These are phyloP conservation scores for Drosophila sechellia DNA, from an alignment of 1,140 invertebrate genomes.

Conservation along the genomic window DNA sequence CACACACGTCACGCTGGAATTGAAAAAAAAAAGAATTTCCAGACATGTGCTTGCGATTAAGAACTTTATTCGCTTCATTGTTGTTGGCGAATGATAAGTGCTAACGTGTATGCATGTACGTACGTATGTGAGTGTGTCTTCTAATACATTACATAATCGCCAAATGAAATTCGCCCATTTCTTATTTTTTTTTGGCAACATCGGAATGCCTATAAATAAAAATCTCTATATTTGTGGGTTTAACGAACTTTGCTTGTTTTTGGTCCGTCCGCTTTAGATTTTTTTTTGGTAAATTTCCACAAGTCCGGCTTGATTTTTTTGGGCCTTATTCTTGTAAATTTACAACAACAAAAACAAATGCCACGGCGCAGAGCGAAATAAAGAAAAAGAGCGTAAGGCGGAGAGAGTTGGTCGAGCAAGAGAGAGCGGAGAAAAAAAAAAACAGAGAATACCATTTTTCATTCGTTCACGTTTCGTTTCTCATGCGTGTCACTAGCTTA, in stretches of 20 bases:
- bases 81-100: slow-evolving; percentile 51
- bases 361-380: slow-evolving; percentile 10
- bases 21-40: slow-evolving; percentile 32
- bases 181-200: slow-evolving; percentile 67
- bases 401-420: neutral
- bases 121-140: slow-evolving; percentile 11
- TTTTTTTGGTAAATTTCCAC: slow-evolving; percentile 58
- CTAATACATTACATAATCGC: slow-evolving; percentile 67
- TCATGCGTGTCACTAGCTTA: slow-evolving; percentile 49
- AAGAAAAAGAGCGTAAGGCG: slow-evolving; percentile 1
- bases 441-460: neutral
- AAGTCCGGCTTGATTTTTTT: slow-evolving; percentile 51
- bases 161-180: slow-evolving; percentile 58
- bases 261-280: slow-evolving; percentile 8
- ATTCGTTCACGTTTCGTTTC: slow-evolving; percentile 26
- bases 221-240: slow-evolving; percentile 32
- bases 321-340: slow-evolving; percentile 67
- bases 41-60: slow-evolving; percentile 75
- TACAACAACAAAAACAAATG: slow-evolving; percentile 50
- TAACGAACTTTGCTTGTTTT: slow-evolving; percentile 55
- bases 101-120: neutral
- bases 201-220: slow-evolving; percentile 68
- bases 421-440: neutral
- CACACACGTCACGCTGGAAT: slow-evolving; percentile 53
- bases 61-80: slow-evolving; percentile 38